Conservation (phyloP, 2,888 invertebrate genomes). For the Erebia epiphron region DNA sequence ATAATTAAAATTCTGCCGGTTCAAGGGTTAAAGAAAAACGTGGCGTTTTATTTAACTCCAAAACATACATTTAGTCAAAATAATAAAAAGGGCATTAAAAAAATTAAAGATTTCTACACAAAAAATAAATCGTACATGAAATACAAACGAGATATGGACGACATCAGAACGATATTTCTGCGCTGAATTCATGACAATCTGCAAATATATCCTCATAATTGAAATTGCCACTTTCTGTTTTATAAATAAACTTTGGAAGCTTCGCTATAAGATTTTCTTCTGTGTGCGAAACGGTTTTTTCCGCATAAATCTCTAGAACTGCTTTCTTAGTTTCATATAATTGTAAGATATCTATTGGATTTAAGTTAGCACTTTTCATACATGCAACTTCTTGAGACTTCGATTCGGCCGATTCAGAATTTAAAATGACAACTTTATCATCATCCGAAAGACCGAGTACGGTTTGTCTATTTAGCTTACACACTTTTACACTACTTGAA, state of each 20-base stretch:
- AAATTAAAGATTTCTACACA: not conserved
- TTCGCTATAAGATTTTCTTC: conserved; percentile 59
- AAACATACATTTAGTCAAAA: not conserved
- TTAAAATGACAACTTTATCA: conserved; percentile 48
- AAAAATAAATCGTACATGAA: conserved; percentile 24
- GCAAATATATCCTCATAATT: conserved; percentile 27
- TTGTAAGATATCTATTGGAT: conserved; percentile 59
- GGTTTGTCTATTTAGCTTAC: conserved; percentile 44
- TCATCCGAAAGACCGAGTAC: conserved; percentile 49
- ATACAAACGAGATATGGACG: conserved; percentile 47
- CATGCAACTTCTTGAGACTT: conserved; percentile 14
- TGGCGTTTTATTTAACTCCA: conserved; percentile 15
- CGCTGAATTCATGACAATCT: conserved; percentile 44
- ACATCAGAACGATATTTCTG: conserved; percentile 51
- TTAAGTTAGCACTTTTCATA: conserved; percentile 25
- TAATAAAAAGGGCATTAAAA: conserved; percentile 33
- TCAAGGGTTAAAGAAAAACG: not conserved
- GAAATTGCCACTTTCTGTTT: conserved; percentile 49
- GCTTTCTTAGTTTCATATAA: conserved; percentile 69
- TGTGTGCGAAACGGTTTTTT: conserved; percentile 50
- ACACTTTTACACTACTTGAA: conserved; percentile 34
- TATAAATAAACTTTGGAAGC: conserved; percentile 63
- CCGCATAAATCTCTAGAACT: conserved; percentile 68
- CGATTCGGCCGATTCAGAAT: conserved; percentile 17
- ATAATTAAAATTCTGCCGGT: too few relatives aligned